Evolutionary conservation across 1,140 invertebrate genomes (phyloP), one percentile per base, ranked within the genome.

Genomic region (Anastrepha obliqua): DNA sequence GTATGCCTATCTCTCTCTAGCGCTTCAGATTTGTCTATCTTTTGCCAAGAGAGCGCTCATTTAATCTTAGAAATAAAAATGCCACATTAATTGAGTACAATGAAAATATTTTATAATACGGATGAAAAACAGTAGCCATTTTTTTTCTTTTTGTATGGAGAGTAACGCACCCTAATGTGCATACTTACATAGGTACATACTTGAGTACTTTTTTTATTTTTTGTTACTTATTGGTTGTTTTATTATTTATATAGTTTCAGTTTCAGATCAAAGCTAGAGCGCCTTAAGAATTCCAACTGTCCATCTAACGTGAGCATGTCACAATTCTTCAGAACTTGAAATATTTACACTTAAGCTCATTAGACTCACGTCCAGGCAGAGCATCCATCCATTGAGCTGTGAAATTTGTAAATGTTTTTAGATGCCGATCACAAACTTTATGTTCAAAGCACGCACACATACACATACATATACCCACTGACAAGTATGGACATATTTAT

Each of bases 211-310:
- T 44, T 44, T 15, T 44, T 29, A 29, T 1, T 29, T 29, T 29
- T 29, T 29, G 29, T 29, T 29, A 29, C 13, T 58, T 58, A 17
- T 74, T 81, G 17, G 17, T 81, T 74, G 17, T 74, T 42, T 74
- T 74, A n/a, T 51, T 74, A 51, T 81, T n/a, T 51, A 39, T 44
- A 8, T 81, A 47, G 44, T 58, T 55, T 81, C 47, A 58, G 55
- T 81, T 0, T 55, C 74, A 81, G 74, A 81, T 81, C 74, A 81
- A 81, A 81, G 74, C 74, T 81, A 55, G 74, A 81, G 17, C 74
- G 74, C 9, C 9, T 55, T 1, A n/a, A 51, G 17, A 55, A 81
- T 20, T 44, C 44, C 74, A n/a, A 81, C 47, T 81, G 74, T 13
- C 74, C 47, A 55, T 81, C 74, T 81, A 81, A 81, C 47, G 74